Evolutionary conservation across 2,888 invertebrate species (phyloP), one percentile per base, ranked within the genome.

Genomic region (Tinea pellionella): DNA sequence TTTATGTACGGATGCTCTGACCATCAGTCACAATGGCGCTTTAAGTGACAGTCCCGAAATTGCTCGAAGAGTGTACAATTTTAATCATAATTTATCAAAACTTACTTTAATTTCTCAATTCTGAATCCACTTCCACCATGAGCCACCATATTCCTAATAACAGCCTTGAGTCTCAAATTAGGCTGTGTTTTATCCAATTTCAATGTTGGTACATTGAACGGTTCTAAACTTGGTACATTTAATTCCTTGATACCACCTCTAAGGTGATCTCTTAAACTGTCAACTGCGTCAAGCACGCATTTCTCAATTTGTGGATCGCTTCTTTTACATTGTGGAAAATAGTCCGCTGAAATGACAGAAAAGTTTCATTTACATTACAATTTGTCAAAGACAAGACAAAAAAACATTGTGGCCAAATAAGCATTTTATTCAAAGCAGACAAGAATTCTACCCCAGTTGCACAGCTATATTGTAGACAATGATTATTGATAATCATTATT

Each of bases 171-270:
- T 62, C 89, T 89, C 18, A 94, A 88, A n/a, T 92, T 90, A 0
- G 93, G 91, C 7, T 91, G 87, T 0, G 91, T 90, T 66, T 93
- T 90, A 71, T 91, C 90, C 64, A 94, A 89, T 65, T 90, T 90
- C 62, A 94, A 81, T 60, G 91, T 89, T 0, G 93, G 92, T 12
- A 94, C 83, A 9, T 74, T 78, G 63, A 94, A 88, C 0, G 94
- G 94, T 63, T 94, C 94, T 63, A 92, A 79, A 0, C 91, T 77
- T 0, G 93, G 93, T 18, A 93, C 88, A 62, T 88, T 87, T 2
- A 93, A 75, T 68, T 90, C 90, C 0, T 91, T 90, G 60, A 93
- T 91, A 1, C 93, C 93, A 53, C 81, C 72, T 9, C 80, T 75
- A 24, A 93, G 75, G 19, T 88, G 82, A 0, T 90, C 90, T 60